Evolutionary conservation across 1,140 invertebrate genomes (phyloP).

Genomic region (Phthorimaea operculella): DNA sequence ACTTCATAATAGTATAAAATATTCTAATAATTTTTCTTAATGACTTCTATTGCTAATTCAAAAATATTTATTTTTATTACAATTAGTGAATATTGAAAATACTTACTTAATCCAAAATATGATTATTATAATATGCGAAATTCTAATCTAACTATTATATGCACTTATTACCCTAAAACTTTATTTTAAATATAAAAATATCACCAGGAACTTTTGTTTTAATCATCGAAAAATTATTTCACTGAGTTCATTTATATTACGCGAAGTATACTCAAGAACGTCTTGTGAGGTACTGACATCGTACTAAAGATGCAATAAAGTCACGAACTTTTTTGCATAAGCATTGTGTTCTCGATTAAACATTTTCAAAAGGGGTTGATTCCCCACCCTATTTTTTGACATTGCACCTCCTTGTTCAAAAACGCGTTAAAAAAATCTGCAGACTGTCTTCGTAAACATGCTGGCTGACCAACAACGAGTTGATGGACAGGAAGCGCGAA

Average conservation of each 20-base stretch:
- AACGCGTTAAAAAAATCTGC: not conserved
- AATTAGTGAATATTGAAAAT: not conserved
- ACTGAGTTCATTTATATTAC: conserved; percentile 7
- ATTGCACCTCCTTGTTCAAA: conserved; percentile 4
- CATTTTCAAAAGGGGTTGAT: conserved; percentile 29
- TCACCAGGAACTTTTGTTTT: conserved; percentile 13
- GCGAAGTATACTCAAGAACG: conserved; percentile 31
- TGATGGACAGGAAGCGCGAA: too few species aligned
- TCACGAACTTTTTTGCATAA: conserved; percentile 34
- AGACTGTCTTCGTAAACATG: not conserved
- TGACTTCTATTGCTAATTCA: not conserved
- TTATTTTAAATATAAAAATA: conserved; percentile 10
- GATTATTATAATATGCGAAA: not conserved
- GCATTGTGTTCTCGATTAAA: conserved; percentile 30
- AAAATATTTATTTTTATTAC: not conserved
- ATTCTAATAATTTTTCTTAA: not conserved
- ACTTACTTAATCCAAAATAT: not conserved
- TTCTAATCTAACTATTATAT: not conserved
- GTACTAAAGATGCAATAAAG: conserved; percentile 30
- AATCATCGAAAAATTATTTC: not conserved
- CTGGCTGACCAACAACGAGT: not conserved
- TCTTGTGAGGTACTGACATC: conserved; percentile 39
- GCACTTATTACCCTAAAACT: conserved; percentile 1
- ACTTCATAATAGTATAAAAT: conserved; percentile 1
- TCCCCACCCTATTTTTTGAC: conserved; percentile 25